Percentiles rank a stretch among this genome's conserved stretches.
Conservation (phyloP, 2,888 invertebrate genomes). For the Scrobipalpa costella region DNA sequence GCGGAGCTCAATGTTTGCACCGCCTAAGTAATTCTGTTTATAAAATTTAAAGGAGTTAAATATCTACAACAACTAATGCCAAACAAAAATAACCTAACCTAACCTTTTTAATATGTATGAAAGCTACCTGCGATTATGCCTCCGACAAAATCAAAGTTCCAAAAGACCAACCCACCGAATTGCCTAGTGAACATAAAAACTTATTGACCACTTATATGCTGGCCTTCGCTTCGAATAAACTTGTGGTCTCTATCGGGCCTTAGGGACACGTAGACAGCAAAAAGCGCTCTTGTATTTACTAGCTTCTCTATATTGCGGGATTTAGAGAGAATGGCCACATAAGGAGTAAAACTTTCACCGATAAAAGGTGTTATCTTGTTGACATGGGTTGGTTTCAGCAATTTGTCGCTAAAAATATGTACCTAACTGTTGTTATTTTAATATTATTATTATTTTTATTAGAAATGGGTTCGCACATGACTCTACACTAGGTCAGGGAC, state of each 20-base stretch:
- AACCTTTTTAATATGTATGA: no score
- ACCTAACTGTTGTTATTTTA: background rate
- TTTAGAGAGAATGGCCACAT: constrained; percentile 2
- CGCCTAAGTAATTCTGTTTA: no score
- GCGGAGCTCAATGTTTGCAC: no score
- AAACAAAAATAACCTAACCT: no score
- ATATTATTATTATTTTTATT: no score
- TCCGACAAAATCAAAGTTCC: background rate
- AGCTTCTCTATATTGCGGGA: background rate
- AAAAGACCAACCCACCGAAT: background rate
- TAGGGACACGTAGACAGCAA: constrained; percentile 8
- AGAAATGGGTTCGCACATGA: no score
- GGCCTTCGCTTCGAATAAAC: background rate
- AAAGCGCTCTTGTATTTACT: constrained; percentile 18
- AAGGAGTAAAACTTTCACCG: background rate
- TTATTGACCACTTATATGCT: background rate
- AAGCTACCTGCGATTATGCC: background rate
- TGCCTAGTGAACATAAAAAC: background rate
- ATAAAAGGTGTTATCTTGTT: background rate
- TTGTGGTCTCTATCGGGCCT: constrained; percentile 3
- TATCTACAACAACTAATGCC: no score
- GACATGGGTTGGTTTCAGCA: background rate
- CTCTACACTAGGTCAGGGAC: no score
- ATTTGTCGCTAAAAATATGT: background rate
- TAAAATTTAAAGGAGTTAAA: no score